Base-by-base conservation (phyloP, 2,113 vertebrate species). In the Mustelus asterias region DNA sequence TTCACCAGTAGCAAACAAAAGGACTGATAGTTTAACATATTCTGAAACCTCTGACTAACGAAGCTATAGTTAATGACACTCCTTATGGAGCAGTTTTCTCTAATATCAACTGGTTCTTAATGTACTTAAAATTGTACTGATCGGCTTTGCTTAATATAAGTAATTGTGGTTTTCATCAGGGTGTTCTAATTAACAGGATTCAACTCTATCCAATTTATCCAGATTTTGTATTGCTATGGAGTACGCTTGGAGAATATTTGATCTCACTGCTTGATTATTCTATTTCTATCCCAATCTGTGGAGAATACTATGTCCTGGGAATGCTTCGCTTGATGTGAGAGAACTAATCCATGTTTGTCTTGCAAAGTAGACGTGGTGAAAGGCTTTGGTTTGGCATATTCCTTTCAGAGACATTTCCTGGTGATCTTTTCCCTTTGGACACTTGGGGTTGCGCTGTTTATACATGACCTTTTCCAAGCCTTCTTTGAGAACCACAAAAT, bases 141-240 rank as follows among this genome's bases (percentile, higher is more conserved):
- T 83, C 14, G 18, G 80, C 37, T 60, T 90, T 89, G 26, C 88
- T 60, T 33, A 33, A 90, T 90, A 26, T 60, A 10, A 60, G 48
- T 54, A 90, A 90, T 90, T 90, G 24, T 54, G 88, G 48, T 60
- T 90, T 90, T 54, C 88, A 90, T 60, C 54, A 60, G 88, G 88
- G 29, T 60, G 88, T 90, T 60, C 88, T 33, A 90, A 90, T 90
- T 90, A 90, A 33, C 54, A 90, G 54, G 88, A 54, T 90, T 90
- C 88, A 90, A 90, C 88, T 33, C 3, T 16, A n/a, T 63, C 13
- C 24, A 60, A 90, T 90, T 60, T 54, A 90, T 58, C 44, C 54
- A 89, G 86, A 26, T 89, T 89, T 89, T 89, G 13, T 26, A 14
- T 26, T 60, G 54, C 48, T 60, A 6, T 90, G 48, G 54, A 90